Conservation (phyloP, 2,888 invertebrate genomes). For the Ceriagrion tenellum region DNA sequence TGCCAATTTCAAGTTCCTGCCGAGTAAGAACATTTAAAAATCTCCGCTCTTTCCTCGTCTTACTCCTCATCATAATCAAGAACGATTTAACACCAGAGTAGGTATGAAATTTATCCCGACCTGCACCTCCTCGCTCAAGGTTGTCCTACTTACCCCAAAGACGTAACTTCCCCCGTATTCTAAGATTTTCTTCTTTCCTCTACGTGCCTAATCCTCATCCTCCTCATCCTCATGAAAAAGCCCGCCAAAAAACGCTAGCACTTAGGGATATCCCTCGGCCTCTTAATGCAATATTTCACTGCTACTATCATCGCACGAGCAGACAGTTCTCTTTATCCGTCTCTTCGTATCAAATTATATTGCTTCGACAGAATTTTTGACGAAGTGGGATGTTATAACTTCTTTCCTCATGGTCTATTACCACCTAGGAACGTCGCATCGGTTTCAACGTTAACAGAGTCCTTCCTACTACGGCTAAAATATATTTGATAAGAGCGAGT, state of each 20-base stretch:
- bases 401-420: background rate
- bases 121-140: background rate
- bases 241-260: background rate
- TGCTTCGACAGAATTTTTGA: background rate
- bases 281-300: background rate
- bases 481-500: too few relatives aligned
- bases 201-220: background rate
- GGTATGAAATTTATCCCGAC: background rate
- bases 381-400: too few relatives aligned
- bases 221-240: background rate
- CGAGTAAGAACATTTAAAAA: too few relatives aligned
- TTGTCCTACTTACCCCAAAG: background rate
- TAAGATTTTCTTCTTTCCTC: background rate
- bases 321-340: background rate
- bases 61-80: background rate
- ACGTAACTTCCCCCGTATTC: background rate
- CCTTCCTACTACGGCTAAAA: too few relatives aligned
- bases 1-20: too few relatives aligned
- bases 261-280: background rate
- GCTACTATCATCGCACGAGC: background rate
- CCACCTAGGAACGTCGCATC: background rate
- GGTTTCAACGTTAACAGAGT: too few relatives aligned
- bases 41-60: too few relatives aligned
- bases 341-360: background rate
- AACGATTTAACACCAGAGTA: background rate